These are phyloP conservation scores for Homarus americanus DNA, from an alignment of 1,140 invertebrate genomes.

Conservation along the genomic window DNA sequence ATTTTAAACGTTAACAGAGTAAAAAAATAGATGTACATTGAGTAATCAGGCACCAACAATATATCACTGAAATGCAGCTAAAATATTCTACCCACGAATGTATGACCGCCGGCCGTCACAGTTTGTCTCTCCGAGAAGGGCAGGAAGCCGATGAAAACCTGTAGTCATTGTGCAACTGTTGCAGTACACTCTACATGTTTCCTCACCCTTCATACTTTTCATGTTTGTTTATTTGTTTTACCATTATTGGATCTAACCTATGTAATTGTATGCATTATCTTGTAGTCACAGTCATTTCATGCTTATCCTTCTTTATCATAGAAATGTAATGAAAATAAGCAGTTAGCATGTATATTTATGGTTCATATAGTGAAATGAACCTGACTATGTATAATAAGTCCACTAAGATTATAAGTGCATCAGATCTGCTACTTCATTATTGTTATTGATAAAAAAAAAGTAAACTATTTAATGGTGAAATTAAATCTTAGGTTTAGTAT, in stretches of 20 bases:
- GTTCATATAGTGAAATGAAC: no score
- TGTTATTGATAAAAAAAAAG: no score
- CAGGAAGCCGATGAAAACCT: slow-evolving; percentile 54
- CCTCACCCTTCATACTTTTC: slow-evolving; percentile 66
- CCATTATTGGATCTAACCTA: slow-evolving; percentile 34
- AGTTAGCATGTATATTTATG: no score
- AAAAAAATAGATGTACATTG: slow-evolving; percentile 22
- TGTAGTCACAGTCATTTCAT: slow-evolving; percentile 36
- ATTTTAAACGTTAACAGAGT: slow-evolving; percentile 6
- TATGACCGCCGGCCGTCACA: slow-evolving; percentile 22
- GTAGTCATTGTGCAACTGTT: slow-evolving; percentile 56
- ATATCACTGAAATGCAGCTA: slow-evolving; percentile 18
- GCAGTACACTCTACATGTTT: slow-evolving; percentile 52
- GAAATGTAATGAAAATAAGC: no score
- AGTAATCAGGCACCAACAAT: background rate
- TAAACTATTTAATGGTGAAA: no score
- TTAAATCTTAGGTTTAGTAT: no score
- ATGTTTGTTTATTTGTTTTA: slow-evolving; percentile 16
- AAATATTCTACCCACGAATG: slow-evolving; percentile 26
- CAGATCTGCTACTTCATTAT: no score
- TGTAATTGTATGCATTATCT: slow-evolving; percentile 53
- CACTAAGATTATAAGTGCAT: no score
- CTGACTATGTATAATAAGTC: no score
- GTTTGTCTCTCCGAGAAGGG: slow-evolving; percentile 22
- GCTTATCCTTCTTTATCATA: slow-evolving; percentile 7